A percentile compares a stretch with the other conserved stretches of the same genome.
These are phyloP conservation scores for Drosophila pseudoobscura DNA, from an alignment of 1,140 invertebrate species.

Conservation along the genomic window DNA sequence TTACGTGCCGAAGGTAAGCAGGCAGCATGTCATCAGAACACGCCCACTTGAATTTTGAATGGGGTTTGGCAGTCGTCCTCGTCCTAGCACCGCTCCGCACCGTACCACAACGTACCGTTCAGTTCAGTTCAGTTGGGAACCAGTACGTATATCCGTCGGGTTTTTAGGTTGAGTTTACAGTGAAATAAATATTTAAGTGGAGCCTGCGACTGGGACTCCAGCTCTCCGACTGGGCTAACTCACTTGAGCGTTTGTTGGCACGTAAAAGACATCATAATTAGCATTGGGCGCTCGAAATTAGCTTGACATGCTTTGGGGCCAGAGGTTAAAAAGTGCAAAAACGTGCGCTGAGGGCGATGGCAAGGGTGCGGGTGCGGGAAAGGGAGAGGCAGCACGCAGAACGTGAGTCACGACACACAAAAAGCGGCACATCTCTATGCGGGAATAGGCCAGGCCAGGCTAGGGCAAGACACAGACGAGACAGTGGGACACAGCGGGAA, in stretches of 20 bases:
- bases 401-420: conserved; percentile 40
- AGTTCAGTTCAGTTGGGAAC: too few species aligned
- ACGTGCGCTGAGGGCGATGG: conserved; percentile 23
- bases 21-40: conserved; percentile 79
- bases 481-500: neutral
- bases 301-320: conserved; percentile 43
- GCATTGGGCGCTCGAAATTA: conserved; percentile 67
- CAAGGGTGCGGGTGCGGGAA: conserved; percentile 2
- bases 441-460: conserved; percentile 6
- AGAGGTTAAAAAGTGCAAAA: conserved; percentile 51
- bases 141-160: neutral
- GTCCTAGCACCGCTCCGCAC: conserved; percentile 1
- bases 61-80: conserved; percentile 48
- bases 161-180: conserved; percentile 77
- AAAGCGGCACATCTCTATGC: too few species aligned
- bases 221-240: conserved; percentile 40
- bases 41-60: conserved; percentile 80
- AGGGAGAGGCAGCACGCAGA: neutral
- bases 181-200: conserved; percentile 79
- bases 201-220: conserved; percentile 39
- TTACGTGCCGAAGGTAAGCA: conserved; percentile 81
- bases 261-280: conserved; percentile 82
- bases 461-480: conserved; percentile 6
- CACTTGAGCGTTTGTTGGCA: conserved; percentile 78
- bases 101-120: neutral